Evolutionary conservation across 2,888 invertebrate genomes (phyloP).

Genomic region (Steinernema hermaphroditum): DNA sequence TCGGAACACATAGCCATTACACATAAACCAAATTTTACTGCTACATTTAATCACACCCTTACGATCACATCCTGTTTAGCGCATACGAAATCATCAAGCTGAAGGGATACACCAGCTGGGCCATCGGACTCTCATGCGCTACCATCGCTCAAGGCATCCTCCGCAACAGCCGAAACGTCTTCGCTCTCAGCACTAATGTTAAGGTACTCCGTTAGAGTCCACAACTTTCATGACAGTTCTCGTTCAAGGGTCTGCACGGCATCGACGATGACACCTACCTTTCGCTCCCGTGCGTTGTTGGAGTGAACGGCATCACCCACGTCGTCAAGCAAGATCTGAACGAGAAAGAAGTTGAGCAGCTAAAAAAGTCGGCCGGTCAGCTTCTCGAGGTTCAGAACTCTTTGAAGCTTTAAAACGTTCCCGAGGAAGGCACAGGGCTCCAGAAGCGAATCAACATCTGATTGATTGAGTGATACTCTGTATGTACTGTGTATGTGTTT

Average conservation of each 20-base stretch:
- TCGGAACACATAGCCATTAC: no score
- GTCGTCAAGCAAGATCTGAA: constrained; percentile 58
- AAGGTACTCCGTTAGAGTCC: constrained; percentile 58
- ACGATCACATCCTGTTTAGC: constrained; percentile 68
- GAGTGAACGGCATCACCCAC: constrained; percentile 57
- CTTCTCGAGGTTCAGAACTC: constrained; percentile 59
- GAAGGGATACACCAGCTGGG: constrained; percentile 70
- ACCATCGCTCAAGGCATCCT: constrained; percentile 67
- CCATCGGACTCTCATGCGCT: constrained; percentile 68
- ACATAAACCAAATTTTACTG: no score
- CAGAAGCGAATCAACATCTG: neutral
- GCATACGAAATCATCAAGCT: constrained; percentile 72
- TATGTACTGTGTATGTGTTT: neutral
- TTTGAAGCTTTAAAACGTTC: constrained; percentile 42
- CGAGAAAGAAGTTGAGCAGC: constrained; percentile 52
- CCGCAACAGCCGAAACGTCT: constrained; percentile 67
- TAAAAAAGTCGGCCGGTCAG: constrained; percentile 58
- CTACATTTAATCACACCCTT: constrained; percentile 37
- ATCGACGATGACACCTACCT: constrained; percentile 82
- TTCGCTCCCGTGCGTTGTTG: constrained; percentile 75
- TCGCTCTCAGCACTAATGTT: constrained; percentile 67
- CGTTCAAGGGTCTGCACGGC: constrained; percentile 78
- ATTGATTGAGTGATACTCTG: neutral
- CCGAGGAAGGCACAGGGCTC: neutral
- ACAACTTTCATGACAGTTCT: neutral